Conservation (phyloP, 2,888 invertebrate genomes). For the Drosophila gaucha region DNA sequence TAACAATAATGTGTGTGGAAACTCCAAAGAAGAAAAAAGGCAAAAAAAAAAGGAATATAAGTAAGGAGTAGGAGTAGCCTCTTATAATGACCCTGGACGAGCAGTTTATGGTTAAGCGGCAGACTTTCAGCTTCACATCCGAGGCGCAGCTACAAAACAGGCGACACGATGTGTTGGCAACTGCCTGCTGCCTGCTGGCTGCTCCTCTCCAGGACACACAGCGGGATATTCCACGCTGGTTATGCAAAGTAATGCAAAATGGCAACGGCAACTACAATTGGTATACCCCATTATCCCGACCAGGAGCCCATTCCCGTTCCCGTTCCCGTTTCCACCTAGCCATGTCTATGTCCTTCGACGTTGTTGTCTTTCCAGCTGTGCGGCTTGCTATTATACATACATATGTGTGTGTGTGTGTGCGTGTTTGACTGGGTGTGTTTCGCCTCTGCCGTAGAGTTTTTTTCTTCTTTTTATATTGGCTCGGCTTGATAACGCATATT, state of each 20-base stretch:
- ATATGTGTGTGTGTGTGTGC: constrained; percentile 13
- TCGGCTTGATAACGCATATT: constrained; percentile 77
- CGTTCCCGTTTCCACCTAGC: constrained; percentile 3
- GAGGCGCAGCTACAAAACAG: constrained; percentile 40
- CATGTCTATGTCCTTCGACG: constrained; percentile 29
- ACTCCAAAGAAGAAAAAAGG: constrained; percentile 13
- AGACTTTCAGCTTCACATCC: constrained; percentile 45
- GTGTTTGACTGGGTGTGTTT: constrained; percentile 11
- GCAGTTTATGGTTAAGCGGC: constrained; percentile 73
- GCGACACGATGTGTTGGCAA: constrained; percentile 50
- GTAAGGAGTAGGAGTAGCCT: constrained; percentile 21
- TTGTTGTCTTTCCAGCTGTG: constrained; percentile 69
- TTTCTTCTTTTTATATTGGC: constrained; percentile 73
- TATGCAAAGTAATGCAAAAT: constrained; percentile 80
- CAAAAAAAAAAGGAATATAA: constrained; percentile 6
- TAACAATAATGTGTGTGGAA: constrained; percentile 68
- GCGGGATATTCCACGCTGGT: constrained; percentile 60
- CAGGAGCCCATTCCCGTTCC: background rate
- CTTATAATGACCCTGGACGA: constrained; percentile 70
- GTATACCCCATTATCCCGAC: constrained; percentile 25
- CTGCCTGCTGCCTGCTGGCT: constrained; percentile 23
- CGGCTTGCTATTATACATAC: constrained; percentile 26
- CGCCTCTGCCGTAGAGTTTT: constrained; percentile 25
- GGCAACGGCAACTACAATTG: constrained; percentile 72
- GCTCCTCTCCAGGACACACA: constrained; percentile 38